These are phyloP conservation scores for Morpho achilles DNA, from an alignment of 2,888 invertebrate species.

Conservation along the genomic window DNA sequence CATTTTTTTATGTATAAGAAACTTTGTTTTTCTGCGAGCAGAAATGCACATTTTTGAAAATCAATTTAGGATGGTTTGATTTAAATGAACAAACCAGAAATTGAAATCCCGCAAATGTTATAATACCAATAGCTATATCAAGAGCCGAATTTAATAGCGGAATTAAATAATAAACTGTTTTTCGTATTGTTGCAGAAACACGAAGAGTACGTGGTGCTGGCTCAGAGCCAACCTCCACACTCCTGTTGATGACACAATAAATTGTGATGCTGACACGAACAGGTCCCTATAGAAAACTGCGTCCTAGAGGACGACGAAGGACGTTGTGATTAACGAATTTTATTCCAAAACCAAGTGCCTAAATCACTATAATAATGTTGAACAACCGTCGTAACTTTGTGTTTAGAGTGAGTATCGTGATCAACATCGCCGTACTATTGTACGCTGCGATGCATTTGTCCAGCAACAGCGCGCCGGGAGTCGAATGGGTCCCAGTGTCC, in stretches of 20 bases:
- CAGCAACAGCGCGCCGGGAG: constrained; percentile 46
- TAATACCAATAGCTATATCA: too few relatives aligned
- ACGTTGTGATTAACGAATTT: constrained; percentile 57
- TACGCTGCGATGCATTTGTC: constrained; percentile 84
- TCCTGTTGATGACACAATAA: constrained; percentile 69
- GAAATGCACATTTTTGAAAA: too few relatives aligned
- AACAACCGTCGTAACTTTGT: constrained; percentile 82
- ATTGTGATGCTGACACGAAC: constrained; percentile 75
- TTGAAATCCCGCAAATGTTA: too few relatives aligned
- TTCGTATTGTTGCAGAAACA: constrained; percentile 8
- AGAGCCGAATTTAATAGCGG: constrained; percentile 1
- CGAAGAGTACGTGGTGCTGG: constrained; percentile 45
- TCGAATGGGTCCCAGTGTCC: constrained; percentile 62
- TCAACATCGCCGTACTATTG: constrained; percentile 84
- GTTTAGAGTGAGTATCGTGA: constrained; percentile 86
- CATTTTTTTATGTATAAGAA: too few relatives aligned
- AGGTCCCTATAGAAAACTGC: constrained; percentile 72
- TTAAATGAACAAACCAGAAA: too few relatives aligned
- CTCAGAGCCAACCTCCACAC: constrained; percentile 56
- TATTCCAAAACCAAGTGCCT: constrained; percentile 67
- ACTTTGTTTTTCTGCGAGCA: too few relatives aligned
- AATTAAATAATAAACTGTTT: constrained; percentile 1
- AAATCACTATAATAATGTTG: constrained; percentile 58
- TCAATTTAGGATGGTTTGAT: too few relatives aligned
- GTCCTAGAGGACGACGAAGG: constrained; percentile 78